These are phyloP conservation scores for Spea multiplicata DNA, from an alignment of 2,113 vertebrate species.

Conservation along the genomic window DNA sequence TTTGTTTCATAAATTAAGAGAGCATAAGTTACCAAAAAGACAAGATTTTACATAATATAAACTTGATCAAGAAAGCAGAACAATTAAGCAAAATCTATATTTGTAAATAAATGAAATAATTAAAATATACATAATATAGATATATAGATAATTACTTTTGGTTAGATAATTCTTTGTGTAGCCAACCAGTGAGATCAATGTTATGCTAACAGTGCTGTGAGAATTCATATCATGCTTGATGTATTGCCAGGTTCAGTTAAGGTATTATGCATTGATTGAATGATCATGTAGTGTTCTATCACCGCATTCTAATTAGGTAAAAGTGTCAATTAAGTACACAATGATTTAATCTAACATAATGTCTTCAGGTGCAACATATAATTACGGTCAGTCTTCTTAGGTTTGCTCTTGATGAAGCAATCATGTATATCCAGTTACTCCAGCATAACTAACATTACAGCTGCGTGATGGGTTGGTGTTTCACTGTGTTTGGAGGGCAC, in stretches of 20 bases:
- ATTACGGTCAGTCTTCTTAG: slow-evolving; percentile 27
- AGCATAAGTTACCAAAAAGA: neutral
- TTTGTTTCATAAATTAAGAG: too few species aligned
- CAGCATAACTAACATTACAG: neutral
- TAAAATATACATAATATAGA: too few species aligned
- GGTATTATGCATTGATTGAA: slow-evolving; percentile 15
- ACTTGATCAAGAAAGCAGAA: neutral
- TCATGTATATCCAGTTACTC: neutral
- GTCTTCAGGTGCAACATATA: slow-evolving; percentile 24
- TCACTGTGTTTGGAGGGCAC: neutral
- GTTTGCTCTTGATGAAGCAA: neutral
- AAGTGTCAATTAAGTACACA: slow-evolving; percentile 33
- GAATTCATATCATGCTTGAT: slow-evolving; percentile 10
- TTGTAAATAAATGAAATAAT: neutral
- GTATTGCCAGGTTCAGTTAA: slow-evolving; percentile 21
- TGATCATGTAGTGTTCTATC: slow-evolving; percentile 26
- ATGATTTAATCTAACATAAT: slow-evolving; percentile 12
- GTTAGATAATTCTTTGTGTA: slow-evolving; percentile 4
- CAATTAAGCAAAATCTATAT: neutral
- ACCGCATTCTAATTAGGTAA: slow-evolving; percentile 34
- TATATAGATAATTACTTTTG: neutral
- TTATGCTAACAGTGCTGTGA: slow-evolving; percentile 11
- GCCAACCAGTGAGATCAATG: slow-evolving; percentile 17
- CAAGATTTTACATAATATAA: neutral
- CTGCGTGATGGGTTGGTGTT: neutral